Base-by-base conservation (phyloP, 2,888 invertebrate species). In the Sphaeridia pumilis region DNA sequence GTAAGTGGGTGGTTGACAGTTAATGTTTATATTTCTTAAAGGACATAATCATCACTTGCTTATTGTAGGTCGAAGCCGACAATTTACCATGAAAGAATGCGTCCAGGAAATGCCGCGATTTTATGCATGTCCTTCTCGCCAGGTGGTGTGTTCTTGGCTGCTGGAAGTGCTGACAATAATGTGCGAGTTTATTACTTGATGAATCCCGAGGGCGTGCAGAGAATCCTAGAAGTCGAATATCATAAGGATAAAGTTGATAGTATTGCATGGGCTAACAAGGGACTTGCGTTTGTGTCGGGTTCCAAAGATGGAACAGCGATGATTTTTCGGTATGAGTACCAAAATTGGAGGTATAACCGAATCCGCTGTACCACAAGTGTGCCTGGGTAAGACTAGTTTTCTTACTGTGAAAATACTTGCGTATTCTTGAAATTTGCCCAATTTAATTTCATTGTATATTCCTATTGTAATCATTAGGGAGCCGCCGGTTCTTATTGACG, bases 61-160 rank as follows among this genome's bases (percentile, higher is more conserved):
- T n/a, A n/a, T n/a, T n/a, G n/a, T n/a, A 82, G 82, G 68, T 78
- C 83, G 22, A 87, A 85, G 70, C 93, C 94, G 2, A 83, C 86
- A 63, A 84, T 90, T 70, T 93, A 87, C 72, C 86, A 90, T 67
- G 94, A 93, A 71, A 81, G 88, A 67, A 82, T 92, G 74, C 76
- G 93, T 3, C 92, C 93, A 0, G 94, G 94, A 4, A 85, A 86
- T 66, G 88, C 90, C 28, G 92, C 93, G 75, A 93, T 97, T 87
- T 83, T 94, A 66, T 94, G 93, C 71, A 86, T 85, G 0, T 83
- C 87, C 0, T 89, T 88, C 69, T 88, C 87, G 67, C 82, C 85
- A 0, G 87, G 92, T 21, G 92, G 92, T 22, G 78, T 82, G 57
- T 88, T 92, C 71, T 76, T 95, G 64, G 95, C 94, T 3, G 87